Conservation (phyloP, 2,888 invertebrate species). For the Latheticus oryzae region DNA sequence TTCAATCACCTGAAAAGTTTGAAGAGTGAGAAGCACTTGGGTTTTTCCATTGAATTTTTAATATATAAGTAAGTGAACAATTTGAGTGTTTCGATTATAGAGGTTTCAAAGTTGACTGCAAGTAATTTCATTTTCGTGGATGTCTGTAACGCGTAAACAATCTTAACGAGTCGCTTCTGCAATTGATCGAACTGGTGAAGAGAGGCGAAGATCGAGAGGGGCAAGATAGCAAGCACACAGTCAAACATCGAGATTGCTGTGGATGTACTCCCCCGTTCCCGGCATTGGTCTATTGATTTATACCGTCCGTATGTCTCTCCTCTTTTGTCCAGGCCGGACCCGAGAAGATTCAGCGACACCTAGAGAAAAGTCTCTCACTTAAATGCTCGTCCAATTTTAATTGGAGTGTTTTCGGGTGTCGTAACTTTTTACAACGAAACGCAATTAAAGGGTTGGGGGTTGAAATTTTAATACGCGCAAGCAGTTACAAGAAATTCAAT, state of each 20-base stretch:
- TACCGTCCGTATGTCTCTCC: conserved; percentile 55
- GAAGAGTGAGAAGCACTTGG: too few species aligned
- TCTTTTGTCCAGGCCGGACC: conserved; percentile 50
- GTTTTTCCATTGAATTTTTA: too few species aligned
- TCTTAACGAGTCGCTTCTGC: conserved; percentile 63
- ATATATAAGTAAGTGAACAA: too few species aligned
- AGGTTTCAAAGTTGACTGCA: too few species aligned
- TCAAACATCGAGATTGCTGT: conserved; percentile 61
- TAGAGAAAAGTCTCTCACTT: conserved; percentile 19
- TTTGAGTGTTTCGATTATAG: too few species aligned
- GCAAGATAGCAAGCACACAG: conserved; percentile 50
- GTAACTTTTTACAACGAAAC: conserved; percentile 38
- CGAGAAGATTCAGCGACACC: conserved; percentile 27
- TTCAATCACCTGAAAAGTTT: conserved; percentile 11
- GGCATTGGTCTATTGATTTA: conserved; percentile 63
- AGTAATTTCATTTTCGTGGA: conserved; percentile 53
- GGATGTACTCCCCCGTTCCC: conserved; percentile 52
- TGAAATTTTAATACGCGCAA: conserved; percentile 24
- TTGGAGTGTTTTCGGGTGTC: conserved; percentile 34
- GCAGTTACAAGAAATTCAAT: conserved; percentile 40
- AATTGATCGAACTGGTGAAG: conserved; percentile 66
- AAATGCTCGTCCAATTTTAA: conserved; percentile 35
- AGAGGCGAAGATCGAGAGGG: conserved; percentile 47
- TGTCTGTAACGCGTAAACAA: conserved; percentile 59
- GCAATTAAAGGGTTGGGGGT: conserved; percentile 36